Conservation (phyloP, 2,888 invertebrate species). For the Caenorhabditis virilis region DNA sequence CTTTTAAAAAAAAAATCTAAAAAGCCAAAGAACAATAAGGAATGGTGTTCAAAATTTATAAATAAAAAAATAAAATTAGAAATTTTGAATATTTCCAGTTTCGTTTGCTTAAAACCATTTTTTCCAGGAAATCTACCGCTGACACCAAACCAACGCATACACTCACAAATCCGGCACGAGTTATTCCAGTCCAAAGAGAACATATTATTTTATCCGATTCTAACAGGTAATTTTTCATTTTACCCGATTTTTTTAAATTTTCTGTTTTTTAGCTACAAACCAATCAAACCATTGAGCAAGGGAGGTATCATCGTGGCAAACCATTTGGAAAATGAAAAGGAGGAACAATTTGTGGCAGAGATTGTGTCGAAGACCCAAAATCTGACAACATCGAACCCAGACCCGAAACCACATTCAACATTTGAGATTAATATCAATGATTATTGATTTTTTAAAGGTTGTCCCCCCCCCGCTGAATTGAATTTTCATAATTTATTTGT, state of each 20-base stretch:
- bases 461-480: not conserved
- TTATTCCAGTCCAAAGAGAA: conserved; percentile 19
- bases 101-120: too few relatives aligned
- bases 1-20: too few relatives aligned
- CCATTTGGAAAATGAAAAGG: conserved; percentile 6
- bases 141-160: conserved; percentile 12
- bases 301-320: conserved; percentile 33
- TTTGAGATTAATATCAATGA: conserved; percentile 29
- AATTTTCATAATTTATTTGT: not conserved
- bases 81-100: too few relatives aligned
- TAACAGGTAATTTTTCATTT: not conserved
- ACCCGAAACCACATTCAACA: conserved; percentile 13
- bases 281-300: conserved; percentile 18
- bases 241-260: not conserved
- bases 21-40: too few relatives aligned
- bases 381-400: conserved; percentile 6
- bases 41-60: too few relatives aligned
- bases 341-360: conserved; percentile 24
- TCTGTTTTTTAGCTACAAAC: conserved; percentile 4
- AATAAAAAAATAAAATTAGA: too few relatives aligned
- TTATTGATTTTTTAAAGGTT: not conserved
- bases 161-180: conserved; percentile 26
- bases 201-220: conserved; percentile 12
- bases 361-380: conserved; percentile 11
- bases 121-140: conserved; percentile 3